Evolutionary conservation across 2,113 vertebrate genomes (phyloP), one percentile per base, ranked within the genome.

Genomic region (Cyanoderma ruficeps): DNA sequence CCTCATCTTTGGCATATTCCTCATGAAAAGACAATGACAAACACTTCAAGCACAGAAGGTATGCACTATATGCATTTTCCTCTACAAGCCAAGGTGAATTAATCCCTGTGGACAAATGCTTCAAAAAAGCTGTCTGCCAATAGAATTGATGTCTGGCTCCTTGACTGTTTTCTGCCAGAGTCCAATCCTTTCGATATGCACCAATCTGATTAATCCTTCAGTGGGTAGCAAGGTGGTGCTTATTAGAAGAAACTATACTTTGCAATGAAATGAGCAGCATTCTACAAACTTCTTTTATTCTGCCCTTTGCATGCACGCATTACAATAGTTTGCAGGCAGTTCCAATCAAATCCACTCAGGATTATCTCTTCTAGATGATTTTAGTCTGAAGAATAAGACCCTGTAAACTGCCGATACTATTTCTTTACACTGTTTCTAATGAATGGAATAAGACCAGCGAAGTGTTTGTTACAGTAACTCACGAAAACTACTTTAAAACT

Each of bases 401-500:
- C n/a, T 68, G 27, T 84, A 44, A 93, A 93, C 27, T 82, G 63
- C 47, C 97, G 96, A 88, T 87, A 69, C 33, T 83, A 71, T 55
- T 85, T 89, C n/a, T 93, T 93, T 88, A 60, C 75, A 13, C 80
- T 83, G 65, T 42, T 93, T 82, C 53, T 89, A 94, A 92, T 2
- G 18, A 80, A 83, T 78, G 47, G 49, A 68, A 89, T 80, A 93
- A 81, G 93, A 89, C 11, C 67, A 84, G 69, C 72, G 77, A 94
- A 78, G 69, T 74, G 27, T 72, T 97, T 89, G 24, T 91, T 86
- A 87, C 13, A 46, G 56, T 78, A 94, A 72, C 49, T 81, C 41
- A 46, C 31, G 53, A 95, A 95, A 96, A 94, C 19, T 39, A 61
- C 41, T 94, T 94, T 92, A 89, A 96, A 97, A 82, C 7, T 5